Evolutionary conservation across 2,888 invertebrate species (phyloP), one percentile per base, ranked within the genome.

Genomic region (Agriotes lineatus): DNA sequence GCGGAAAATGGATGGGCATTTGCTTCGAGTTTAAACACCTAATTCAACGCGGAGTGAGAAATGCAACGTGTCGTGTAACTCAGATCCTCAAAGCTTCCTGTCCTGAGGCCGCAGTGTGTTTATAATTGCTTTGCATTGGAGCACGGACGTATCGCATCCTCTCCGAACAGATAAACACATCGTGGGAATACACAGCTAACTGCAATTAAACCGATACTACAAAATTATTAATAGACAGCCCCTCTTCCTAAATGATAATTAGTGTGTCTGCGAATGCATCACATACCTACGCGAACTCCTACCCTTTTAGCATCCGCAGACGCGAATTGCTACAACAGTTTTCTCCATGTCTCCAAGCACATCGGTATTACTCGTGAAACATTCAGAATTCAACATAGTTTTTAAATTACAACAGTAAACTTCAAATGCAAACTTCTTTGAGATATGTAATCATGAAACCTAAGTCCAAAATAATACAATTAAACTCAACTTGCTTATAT

Each of bases 161-260:
- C n/a, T 50, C 7, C 25, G 20, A 12, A 18, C 4, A 50, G 52
- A 64, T 64, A 64, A 58, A 64, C 37, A 39, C 22, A 54, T 57
- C 64, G 69, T 64, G 69, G 64, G 69, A 69, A 69, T 58, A 58
- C 52, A 39, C 12, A 30, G 4, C 44, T 37, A 25, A 22, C 19
- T 39, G 63, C 57, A 63, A 62, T 68, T 68, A 63, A 63, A 25
- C 61, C 44, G 42, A 18, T 68, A 68, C 57, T 57, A 58, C 16
- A 45, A 60, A 64, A 63, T 68, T 68, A 68, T 68, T 63, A 68
- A 58, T 63, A 20, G 14, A 20, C 37, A 25, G 52, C 20, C 10
- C 14, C 19, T 52, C 39, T 39, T 60, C 42, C 14, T 48, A 50
- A 54, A 62, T 45, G 39, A 52, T 33, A 50, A 42, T 52, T n/a